Evolutionary conservation across 2,113 vertebrate genomes (phyloP).

Genomic region (Heterochromis multidens): DNA sequence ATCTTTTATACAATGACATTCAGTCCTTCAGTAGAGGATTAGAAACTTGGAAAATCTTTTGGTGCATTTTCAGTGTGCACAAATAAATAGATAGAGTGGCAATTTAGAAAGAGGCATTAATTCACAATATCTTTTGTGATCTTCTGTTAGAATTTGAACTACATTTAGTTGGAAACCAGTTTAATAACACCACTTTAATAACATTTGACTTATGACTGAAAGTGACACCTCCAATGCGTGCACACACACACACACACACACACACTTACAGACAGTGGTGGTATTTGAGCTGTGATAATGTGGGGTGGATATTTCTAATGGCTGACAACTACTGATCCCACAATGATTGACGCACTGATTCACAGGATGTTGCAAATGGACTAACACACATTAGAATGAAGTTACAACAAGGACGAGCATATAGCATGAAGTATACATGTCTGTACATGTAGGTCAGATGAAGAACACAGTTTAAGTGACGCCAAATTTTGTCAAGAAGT

Average conservation of each 20-base stretch:
- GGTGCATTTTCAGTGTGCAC: not conserved
- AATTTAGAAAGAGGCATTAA: no score
- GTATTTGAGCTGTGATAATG: constrained; percentile 49
- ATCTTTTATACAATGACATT: not conserved
- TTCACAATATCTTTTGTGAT: no score
- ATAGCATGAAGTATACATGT: not conserved
- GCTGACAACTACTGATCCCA: constrained; percentile 55
- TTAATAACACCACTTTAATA: not conserved
- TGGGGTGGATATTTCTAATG: constrained; percentile 44
- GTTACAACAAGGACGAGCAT: not conserved
- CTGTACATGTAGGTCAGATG: not conserved
- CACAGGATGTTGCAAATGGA: constrained; percentile 45
- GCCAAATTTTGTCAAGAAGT: no score
- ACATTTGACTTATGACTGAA: not conserved
- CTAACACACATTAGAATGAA: not conserved
- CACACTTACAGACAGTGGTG: not conserved
- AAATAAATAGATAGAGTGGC: not conserved
- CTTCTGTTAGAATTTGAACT: no score
- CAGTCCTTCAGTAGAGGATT: not conserved
- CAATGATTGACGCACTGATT: constrained; percentile 48
- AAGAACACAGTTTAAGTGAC: not conserved
- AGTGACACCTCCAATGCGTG: not conserved
- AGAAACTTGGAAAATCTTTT: not conserved
- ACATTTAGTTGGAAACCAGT: no score
- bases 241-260: not conserved